These are phyloP conservation scores for Astyanax mexicanus DNA, from an alignment of 2,797 vertebrate species.

Conservation along the genomic window DNA sequence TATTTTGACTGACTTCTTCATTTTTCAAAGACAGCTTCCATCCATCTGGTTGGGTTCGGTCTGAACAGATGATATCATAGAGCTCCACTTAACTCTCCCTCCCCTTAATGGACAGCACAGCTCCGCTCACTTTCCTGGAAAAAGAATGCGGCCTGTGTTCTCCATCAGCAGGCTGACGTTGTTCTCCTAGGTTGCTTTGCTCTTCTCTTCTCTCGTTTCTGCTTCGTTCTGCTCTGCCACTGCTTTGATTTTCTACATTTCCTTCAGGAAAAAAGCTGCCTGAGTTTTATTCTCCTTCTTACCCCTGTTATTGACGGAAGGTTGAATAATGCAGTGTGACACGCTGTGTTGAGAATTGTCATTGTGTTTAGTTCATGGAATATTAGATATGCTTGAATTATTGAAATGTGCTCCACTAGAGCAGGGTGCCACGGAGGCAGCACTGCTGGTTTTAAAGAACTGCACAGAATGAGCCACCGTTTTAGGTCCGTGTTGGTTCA, in stretches of 20 bases:
- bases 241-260: constrained; percentile 14
- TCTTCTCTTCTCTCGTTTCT: background rate
- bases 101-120: background rate
- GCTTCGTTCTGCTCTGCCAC: background rate
- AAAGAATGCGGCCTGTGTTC: background rate
- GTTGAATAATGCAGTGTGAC: background rate
- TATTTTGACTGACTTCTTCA: constrained; percentile 30
- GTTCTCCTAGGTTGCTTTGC: background rate
- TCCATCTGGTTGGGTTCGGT: constrained; percentile 12
- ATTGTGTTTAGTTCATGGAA: constrained; percentile 29
- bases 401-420: constrained; percentile 15
- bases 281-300: background rate
- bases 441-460: background rate
- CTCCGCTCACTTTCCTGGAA: background rate
- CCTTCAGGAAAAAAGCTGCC: background rate
- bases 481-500: background rate
- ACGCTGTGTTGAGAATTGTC: constrained; percentile 16
- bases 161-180: background rate
- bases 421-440: constrained; percentile 6
- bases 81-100: constrained; percentile 28
- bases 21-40: constrained; percentile 21
- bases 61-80: constrained; percentile 14
- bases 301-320: background rate
- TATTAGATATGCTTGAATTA: constrained; percentile 42
- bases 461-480: background rate